Evolutionary conservation across 1,140 invertebrate genomes (phyloP).

Genomic region (Dolichoris vasculosae): DNA sequence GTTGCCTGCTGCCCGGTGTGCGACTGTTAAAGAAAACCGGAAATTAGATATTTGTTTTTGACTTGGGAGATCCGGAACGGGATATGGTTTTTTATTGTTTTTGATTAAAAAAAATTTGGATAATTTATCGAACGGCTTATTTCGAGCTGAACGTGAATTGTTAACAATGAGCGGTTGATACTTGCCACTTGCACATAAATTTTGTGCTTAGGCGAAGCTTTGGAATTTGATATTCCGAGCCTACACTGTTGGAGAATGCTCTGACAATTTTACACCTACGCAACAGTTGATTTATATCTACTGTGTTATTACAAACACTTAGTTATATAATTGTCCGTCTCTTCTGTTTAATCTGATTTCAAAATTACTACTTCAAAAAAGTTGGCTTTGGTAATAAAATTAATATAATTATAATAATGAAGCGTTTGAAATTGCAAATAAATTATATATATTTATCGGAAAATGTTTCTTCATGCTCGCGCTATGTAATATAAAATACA

Average conservation of each 20-base stretch:
- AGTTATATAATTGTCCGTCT: slow-evolving; percentile 31
- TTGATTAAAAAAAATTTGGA: neutral
- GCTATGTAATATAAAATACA: neutral
- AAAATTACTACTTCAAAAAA: neutral
- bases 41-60: neutral
- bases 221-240: neutral
- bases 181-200: neutral
- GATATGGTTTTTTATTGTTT: too few species aligned
- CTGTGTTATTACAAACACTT: neutral
- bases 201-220: too few species aligned
- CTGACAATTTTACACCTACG: slow-evolving; percentile 22
- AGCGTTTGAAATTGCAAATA: neutral
- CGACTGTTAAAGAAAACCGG: slow-evolving; percentile 77
- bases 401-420: neutral
- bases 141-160: neutral
- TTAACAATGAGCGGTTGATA: neutral
- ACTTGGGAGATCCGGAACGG: neutral
- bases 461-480: neutral
- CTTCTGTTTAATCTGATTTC: slow-evolving; percentile 30
- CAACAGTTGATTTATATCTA: slow-evolving; percentile 27
- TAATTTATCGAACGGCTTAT: neutral
- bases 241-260: neutral
- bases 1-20: slow-evolving; percentile 91
- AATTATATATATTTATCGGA: neutral
- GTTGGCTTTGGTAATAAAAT: neutral